Percentiles rank a stretch among this genome's conserved stretches.
Conservation (phyloP, 2,888 invertebrate species). For the Mythimna albipuncta region DNA sequence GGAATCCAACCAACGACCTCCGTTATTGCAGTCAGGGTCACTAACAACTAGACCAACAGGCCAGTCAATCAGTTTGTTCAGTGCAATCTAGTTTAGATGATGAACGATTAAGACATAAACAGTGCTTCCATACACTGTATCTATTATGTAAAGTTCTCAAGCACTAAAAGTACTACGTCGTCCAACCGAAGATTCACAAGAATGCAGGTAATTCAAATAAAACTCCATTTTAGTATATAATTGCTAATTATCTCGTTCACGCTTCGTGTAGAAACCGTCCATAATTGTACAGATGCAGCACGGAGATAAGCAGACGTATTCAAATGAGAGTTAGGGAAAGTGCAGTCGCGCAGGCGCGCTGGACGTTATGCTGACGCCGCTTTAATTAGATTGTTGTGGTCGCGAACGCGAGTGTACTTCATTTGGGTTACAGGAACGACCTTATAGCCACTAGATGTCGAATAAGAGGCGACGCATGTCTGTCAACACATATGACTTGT, state of each 20-base stretch:
- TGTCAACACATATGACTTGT: too few relatives aligned
- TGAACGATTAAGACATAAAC: not conserved
- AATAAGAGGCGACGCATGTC: too few relatives aligned
- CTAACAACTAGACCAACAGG: too few relatives aligned
- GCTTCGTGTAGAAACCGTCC: slow-evolving; percentile 62
- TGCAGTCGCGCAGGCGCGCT: slow-evolving; percentile 64
- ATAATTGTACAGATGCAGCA: slow-evolving; percentile 70
- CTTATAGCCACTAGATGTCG: too few relatives aligned
- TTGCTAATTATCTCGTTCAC: slow-evolving; percentile 59
- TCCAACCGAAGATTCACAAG: slow-evolving; percentile 14
- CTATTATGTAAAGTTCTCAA: not conserved
- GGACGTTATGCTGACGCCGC: slow-evolving; percentile 41
- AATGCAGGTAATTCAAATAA: slow-evolving; percentile 50
- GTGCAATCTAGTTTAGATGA: not conserved
- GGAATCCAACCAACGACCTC: too few relatives aligned
- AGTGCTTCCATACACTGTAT: not conserved
- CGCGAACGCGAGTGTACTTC: slow-evolving; percentile 11
- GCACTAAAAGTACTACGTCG: slow-evolving; percentile 7
- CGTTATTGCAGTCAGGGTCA: too few relatives aligned
- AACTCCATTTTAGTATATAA: slow-evolving; percentile 51
- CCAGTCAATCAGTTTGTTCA: too few relatives aligned
- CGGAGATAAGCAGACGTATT: slow-evolving; percentile 72
- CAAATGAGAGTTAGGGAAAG: slow-evolving; percentile 74
- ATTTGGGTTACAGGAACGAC: not conserved
- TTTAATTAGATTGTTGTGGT: slow-evolving; percentile 46